Evolutionary conservation across 2,113 vertebrate species (phyloP).

Genomic region (Phyllostomus discolor): DNA sequence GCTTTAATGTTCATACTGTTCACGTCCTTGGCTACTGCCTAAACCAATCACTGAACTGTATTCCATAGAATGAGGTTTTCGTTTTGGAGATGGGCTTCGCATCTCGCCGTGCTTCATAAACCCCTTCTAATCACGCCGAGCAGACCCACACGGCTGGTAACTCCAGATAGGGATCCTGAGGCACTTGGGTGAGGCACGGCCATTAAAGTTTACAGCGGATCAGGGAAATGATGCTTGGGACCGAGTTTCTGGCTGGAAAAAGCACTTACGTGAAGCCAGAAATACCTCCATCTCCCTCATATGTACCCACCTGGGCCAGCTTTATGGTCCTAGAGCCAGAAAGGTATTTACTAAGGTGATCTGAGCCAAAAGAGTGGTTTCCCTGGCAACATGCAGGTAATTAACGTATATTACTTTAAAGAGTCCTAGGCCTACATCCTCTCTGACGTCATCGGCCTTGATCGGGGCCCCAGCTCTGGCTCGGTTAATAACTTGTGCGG

Average conservation of each 20-base stretch:
- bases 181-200: not conserved
- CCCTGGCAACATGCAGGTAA: not conserved
- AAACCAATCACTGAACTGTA: not conserved
- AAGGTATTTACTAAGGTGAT: not conserved
- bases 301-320: not conserved
- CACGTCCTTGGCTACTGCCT: not conserved
- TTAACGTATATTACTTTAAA: not conserved
- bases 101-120: not conserved
- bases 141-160: not conserved
- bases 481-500: not conserved
- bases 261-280: not conserved
- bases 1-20: not conserved
- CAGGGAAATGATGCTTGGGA: not conserved
- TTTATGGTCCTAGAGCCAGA: not conserved
- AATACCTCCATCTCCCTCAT: not conserved
- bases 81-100: not conserved
- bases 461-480: not conserved
- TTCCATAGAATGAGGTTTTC: not conserved
- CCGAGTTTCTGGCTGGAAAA: conserved; percentile 29
- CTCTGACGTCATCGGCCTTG: not conserved
- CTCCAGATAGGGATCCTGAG: not conserved
- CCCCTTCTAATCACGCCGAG: not conserved
- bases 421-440: not conserved
- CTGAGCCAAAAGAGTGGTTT: not conserved
- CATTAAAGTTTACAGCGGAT: not conserved